Base-by-base conservation (phyloP, 2,797 vertebrate species). In the Graptemys geographica region DNA sequence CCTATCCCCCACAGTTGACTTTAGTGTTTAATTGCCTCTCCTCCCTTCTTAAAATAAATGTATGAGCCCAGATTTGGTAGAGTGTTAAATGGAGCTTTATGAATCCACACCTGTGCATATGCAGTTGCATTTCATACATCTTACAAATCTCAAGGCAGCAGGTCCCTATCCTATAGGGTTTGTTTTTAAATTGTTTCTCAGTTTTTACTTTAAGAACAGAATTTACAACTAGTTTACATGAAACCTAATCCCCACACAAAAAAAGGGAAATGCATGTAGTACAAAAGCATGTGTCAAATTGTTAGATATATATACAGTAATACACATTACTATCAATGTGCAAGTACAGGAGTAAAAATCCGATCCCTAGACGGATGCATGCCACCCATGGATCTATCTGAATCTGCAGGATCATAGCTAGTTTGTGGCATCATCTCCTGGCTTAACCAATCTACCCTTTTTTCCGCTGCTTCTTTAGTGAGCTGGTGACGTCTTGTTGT, bases 111-210 rank as follows among this genome's bases (percentile, higher is more conserved):
- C 74, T 49, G 74, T 78, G 44, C 12, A 47, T 78, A 49, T 49
- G 25, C 74, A 78, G 74, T 49, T 47, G 2, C 79, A 81, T 78
- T 88, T 92, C 23, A 28, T 16, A 10, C 1, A 72, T 2, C 4
- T 94, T 84, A 92, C 25, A 81, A 1, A 28, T 89, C 49, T 86
- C 52, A 87, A 94, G 84, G 8, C 13, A 90, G 89, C 62, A 78
- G 31, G 3, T 62, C 7, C 41, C 74, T 78, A 18, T 47, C 6
- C 44, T 47, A 13, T 15, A 78, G 25, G 6, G 74, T 28, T 47
- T 47, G 6, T 78, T 49, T 28, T 56, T 83, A 55, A 47, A 86
- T 59, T 27, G 23, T 27, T 79, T 86, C 41, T 25, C 12, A 41
- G 76, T 94, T 91, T 91, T 78, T 84, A 47, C 41, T 94, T 9